Percentiles rank a stretch among this genome's conserved stretches.
Conservation (phyloP, 2,888 invertebrate species). For the Sinodicranocentrus sp. region DNA sequence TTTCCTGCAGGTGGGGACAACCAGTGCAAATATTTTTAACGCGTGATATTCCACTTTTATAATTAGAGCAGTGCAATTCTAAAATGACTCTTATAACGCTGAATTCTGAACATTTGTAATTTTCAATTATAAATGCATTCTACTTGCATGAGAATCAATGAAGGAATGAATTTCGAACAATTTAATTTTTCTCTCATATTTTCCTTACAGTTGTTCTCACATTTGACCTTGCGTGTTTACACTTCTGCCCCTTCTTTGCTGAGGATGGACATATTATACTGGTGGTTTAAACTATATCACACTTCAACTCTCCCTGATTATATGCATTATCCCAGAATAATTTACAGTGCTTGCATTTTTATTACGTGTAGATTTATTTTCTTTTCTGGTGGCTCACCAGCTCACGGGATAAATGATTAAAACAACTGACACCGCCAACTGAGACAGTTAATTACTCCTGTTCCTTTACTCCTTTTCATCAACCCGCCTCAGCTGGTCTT, state of each 20-base stretch:
- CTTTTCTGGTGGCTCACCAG: constrained; percentile 50
- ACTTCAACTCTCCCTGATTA: no score
- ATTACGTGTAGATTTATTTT: constrained; percentile 52
- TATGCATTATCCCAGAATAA: no score
- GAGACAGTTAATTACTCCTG: constrained; percentile 72
- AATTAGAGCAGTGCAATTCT: no score
- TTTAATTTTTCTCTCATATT: no score
- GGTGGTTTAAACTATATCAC: not conserved
- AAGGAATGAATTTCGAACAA: no score
- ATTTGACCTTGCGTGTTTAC: constrained; percentile 20
- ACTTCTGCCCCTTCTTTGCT: not conserved
- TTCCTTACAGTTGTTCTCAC: no score
- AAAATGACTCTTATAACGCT: no score
- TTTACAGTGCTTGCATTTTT: not conserved
- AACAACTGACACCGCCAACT: constrained; percentile 72
- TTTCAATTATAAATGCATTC: not conserved
- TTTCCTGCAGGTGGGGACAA: not conserved
- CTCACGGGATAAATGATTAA: constrained; percentile 62
- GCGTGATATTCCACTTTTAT: no score
- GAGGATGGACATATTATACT: not conserved
- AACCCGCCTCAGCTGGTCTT: constrained; percentile 56
- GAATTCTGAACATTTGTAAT: no score
- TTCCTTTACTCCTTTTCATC: constrained; percentile 60
- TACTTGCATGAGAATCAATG: not conserved
- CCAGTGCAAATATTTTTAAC: no score